Conservation (phyloP, 2,797 vertebrate species). For the Amphiprion clarkii region DNA sequence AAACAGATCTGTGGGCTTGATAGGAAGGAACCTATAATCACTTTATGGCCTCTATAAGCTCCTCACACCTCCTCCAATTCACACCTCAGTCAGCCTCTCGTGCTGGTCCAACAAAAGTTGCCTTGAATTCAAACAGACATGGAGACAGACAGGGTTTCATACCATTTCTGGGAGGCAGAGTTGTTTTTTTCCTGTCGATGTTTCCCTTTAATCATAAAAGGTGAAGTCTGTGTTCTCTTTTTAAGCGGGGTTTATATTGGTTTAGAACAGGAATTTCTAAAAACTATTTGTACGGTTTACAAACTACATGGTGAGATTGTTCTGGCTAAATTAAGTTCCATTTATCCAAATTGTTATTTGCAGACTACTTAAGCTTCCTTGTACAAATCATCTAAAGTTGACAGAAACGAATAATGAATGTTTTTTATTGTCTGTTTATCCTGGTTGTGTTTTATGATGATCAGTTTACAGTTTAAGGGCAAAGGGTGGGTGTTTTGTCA, state of each 20-base stretch:
- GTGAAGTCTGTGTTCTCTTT: conserved; percentile 37
- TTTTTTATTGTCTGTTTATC: neutral
- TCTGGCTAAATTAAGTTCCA: neutral
- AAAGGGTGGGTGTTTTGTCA: neutral
- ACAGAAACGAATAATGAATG: neutral
- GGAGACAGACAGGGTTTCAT: conserved; percentile 40
- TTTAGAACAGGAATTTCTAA: conserved; percentile 11
- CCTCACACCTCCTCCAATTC: conserved; percentile 55
- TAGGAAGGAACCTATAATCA: conserved; percentile 60
- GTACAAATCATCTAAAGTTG: neutral
- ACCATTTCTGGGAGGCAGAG: conserved; percentile 28
- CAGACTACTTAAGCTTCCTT: neutral
- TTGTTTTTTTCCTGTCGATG: conserved; percentile 8
- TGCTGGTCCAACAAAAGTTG: conserved; percentile 36
- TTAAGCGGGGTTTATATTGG: conserved; percentile 6
- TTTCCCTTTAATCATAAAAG: conserved; percentile 56
- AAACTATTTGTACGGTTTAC: neutral
- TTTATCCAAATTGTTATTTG: neutral
- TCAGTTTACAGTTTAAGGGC: conserved; percentile 2
- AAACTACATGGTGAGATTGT: neutral
- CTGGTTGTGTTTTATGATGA: conserved; percentile 11
- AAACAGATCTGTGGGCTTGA: conserved; percentile 22
- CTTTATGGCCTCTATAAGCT: conserved; percentile 65
- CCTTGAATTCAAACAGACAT: conserved; percentile 45
- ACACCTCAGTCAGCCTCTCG: conserved; percentile 44